Evolutionary conservation across 2,888 invertebrate genomes (phyloP).

Genomic region (Rhyacophila evoluta): DNA sequence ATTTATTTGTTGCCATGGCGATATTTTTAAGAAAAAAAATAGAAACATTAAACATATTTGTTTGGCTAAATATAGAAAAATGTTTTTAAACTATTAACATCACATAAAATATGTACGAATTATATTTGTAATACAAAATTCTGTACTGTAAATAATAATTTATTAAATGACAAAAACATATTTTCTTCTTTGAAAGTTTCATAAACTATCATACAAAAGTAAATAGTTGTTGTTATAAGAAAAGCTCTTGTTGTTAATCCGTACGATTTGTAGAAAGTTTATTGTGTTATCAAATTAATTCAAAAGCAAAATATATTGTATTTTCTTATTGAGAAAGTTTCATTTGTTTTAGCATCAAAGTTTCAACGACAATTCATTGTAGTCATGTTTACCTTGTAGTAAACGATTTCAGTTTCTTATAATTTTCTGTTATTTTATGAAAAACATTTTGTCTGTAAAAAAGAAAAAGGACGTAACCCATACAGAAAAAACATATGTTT

Average conservation of each 20-base stretch:
- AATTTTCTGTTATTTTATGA: not conserved
- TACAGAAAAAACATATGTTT: too few species aligned
- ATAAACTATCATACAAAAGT: too few species aligned
- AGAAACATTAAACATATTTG: too few species aligned
- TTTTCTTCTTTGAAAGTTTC: not conserved
- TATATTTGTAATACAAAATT: too few species aligned
- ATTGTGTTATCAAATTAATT: not conserved
- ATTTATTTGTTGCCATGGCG: too few species aligned
- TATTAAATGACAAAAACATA: not conserved
- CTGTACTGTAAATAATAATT: too few species aligned
- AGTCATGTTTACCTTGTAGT: not conserved
- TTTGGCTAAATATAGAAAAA: too few species aligned
- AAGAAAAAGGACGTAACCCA: too few species aligned
- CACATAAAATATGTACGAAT: too few species aligned
- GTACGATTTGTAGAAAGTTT: not conserved
- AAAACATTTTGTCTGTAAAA: not conserved
- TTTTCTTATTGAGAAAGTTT: not conserved
- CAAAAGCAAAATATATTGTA: not conserved
- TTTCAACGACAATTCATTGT: not conserved
- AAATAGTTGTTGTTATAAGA: not conserved
- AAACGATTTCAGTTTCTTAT: not conserved
- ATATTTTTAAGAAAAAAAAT: too few species aligned
- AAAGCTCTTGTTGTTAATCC: not conserved
- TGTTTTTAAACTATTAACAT: too few species aligned
- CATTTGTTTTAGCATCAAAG: not conserved